Conservation (phyloP, 2,797 vertebrate species). For the Esox lucius region DNA sequence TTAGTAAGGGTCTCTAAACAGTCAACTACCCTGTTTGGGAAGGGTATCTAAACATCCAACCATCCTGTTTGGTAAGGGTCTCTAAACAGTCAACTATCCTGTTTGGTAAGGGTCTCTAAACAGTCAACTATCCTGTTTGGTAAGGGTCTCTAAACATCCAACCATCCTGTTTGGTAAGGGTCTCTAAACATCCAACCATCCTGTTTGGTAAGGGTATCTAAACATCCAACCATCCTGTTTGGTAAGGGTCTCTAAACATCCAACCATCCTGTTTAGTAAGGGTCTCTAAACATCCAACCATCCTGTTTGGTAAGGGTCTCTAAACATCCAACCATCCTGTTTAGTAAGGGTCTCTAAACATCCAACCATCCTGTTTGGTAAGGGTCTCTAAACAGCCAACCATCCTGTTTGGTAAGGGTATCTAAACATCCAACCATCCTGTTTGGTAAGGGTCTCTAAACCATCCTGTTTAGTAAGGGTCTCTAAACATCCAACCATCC, state of each 20-base stretch:
- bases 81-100: background rate
- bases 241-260: background rate
- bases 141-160: background rate
- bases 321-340: background rate
- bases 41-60: background rate
- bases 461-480: background rate
- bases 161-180: background rate
- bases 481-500: too few species aligned
- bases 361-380: too few species aligned
- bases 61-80: background rate
- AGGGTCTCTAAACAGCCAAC: too few species aligned
- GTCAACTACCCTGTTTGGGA: background rate
- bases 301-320: background rate
- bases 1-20: background rate
- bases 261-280: background rate
- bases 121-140: background rate
- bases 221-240: background rate
- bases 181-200: background rate
- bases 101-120: constrained; percentile 2
- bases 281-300: background rate
- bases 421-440: too few species aligned
- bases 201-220: background rate
- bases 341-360: background rate
- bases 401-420: background rate
- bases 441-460: too few species aligned